Evolutionary conservation across 2,113 vertebrate genomes (phyloP).

Genomic region (Aspiorhynchus laticeps): DNA sequence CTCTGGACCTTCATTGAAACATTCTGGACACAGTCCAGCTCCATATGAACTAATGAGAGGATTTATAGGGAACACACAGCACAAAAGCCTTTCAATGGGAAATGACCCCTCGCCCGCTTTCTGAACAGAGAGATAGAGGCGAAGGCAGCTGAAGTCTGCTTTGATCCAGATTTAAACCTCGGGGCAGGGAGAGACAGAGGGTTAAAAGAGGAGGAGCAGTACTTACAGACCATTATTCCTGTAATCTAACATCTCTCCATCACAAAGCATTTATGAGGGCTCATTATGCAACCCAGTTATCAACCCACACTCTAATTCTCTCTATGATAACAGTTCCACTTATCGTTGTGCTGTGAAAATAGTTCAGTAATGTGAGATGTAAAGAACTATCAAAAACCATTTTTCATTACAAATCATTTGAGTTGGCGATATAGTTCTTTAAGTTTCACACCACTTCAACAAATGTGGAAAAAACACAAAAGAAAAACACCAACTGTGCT

Average conservation of each 20-base stretch:
- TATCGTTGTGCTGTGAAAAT: neutral
- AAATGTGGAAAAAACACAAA: neutral
- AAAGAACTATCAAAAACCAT: neutral
- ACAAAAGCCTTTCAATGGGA: conserved; percentile 20
- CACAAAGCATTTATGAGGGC: neutral
- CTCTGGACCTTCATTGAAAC: neutral
- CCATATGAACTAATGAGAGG: conserved; percentile 27
- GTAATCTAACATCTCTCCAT: conserved; percentile 32
- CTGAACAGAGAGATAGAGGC: neutral
- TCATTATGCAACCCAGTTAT: neutral
- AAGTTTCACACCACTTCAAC: neutral
- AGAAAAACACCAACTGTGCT: neutral
- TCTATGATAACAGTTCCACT: neutral
- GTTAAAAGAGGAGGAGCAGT: conserved; percentile 37
- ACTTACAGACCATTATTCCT: conserved; percentile 35
- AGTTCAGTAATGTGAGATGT: neutral
- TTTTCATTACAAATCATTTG: neutral
- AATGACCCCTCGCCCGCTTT: conserved; percentile 21
- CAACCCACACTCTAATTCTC: conserved; percentile 11
- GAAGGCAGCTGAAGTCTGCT: conserved; percentile 15
- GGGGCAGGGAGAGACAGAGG: conserved; percentile 25
- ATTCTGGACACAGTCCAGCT: conserved; percentile 3
- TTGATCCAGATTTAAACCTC: conserved; percentile 47
- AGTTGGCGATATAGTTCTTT: neutral
- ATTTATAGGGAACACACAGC: neutral